Evolutionary conservation across 2,888 invertebrate genomes (phyloP), one percentile per base, ranked within the genome.

Genomic region (Melieria omissa): DNA sequence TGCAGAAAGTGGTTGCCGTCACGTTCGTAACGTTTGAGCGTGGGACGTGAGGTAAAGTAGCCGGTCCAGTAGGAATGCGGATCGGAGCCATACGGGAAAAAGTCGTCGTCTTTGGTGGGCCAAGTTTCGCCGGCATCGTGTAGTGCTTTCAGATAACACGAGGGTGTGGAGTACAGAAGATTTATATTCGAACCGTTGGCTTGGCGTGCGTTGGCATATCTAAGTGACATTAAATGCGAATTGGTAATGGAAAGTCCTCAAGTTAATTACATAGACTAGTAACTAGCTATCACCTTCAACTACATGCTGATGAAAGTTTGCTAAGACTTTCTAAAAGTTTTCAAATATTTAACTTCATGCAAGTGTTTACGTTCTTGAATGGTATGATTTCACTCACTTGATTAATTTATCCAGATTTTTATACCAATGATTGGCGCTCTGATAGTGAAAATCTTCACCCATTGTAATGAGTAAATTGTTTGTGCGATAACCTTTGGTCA

Each of bases 1-100:
- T 95, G 95, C 10, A 95, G 82, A 75, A 92, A 91, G 76, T 91
- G 91, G 79, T 95, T 95, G 4, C 92, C 93, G 66, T 91, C 87
- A 12, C 95, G 88, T 82, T 95, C 94, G 76, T 92, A 93, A 74
- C 91, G 92, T 80, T 95, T 95, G 0, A 93, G 88, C 0, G 94
- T 92, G 0, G 95, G 95, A 41, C 95, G 89, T 0, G 95, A 95
- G 0, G 94, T 93, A 82, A 92, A 96, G 82, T 95, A 96, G 0
- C 98, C 98, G 0, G 97, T 97, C 99, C 98, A 99, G 83, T 92
- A 98, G 0, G 95, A 89, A 80, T 96, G 93, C 0, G 91, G 90
- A 82, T 94, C 93, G 58, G 93, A 93, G 1, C 96, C 94, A 86
- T 95, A 97, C 0, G 97, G 97, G 86, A 97, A 96, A 88, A 96